A percentile compares a stretch with the other conserved stretches of the same genome.
Evolutionary conservation across 2,113 vertebrate genomes (phyloP).

Genomic region (Tachysurus vachellii): DNA sequence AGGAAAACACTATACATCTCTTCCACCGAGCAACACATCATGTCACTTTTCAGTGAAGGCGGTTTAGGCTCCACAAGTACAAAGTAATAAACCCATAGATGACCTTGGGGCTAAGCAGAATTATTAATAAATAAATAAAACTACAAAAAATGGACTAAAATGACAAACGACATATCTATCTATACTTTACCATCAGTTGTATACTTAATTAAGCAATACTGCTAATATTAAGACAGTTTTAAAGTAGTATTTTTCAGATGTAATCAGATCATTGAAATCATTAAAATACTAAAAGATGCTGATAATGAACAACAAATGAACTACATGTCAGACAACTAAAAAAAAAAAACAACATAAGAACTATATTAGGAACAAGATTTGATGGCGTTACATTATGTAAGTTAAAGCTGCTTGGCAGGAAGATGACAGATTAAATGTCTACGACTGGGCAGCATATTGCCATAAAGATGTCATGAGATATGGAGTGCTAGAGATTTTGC

Average conservation of each 20-base stretch:
- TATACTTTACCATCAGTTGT: background rate
- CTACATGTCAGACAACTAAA: background rate
- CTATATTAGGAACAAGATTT: background rate
- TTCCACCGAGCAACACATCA: background rate
- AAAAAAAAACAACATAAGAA: background rate
- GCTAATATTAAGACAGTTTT: background rate
- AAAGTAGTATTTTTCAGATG: background rate
- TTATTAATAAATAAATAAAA: background rate
- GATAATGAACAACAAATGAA: background rate
- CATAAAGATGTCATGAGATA: background rate
- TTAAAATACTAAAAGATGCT: background rate
- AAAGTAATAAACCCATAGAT: background rate
- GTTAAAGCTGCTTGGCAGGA: background rate
- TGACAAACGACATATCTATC: background rate
- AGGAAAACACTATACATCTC: conserved; percentile 26
- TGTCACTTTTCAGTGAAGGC: background rate
- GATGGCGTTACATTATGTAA: background rate
- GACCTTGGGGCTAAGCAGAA: background rate
- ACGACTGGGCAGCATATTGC: background rate
- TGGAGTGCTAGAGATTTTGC: background rate
- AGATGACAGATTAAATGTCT: background rate
- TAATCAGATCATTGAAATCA: too few species aligned
- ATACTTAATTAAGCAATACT: background rate
- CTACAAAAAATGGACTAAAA: background rate
- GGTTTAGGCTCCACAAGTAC: background rate